Evolutionary conservation across 2,888 invertebrate species (phyloP), one percentile per base, ranked within the genome.

Genomic region (Agriopis leucophaearia): DNA sequence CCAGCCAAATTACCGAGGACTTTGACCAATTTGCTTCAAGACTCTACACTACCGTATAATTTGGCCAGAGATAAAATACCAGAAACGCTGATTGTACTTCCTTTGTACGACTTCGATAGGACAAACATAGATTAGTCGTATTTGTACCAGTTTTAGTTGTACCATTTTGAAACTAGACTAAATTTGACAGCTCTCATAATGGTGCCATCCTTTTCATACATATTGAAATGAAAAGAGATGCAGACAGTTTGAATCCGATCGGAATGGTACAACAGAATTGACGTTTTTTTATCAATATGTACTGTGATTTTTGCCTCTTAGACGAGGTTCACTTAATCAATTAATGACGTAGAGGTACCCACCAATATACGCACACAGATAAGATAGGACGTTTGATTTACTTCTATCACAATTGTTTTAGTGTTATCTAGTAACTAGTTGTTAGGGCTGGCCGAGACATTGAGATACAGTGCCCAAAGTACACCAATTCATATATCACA

Each of bases 1-100:
- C 35, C 44, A 58, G 74, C 85, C 84, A 84, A 82, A 83, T 84
- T 77, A 77, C 77, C 75, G 76, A 71, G 80, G 75, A 79, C 80
- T 83, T 80, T 81, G 82, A 78, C 75, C 81, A 85, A 84, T 84
- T 83, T 83, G 73, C 73, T 50, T 40, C 59, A 59, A 59, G 40
- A 58, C 54, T 62, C 63, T 36, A 55, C 59, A 58, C 58, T 48
- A 51, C 68, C 57, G 65, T 70, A 64, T 66, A 66, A 72, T 70
- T 71, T 70, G 64, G 56, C 57, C 54, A 52, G 40, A 50, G 44
- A 61, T 59, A 66, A 50, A 67, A 66, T 62, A 62, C 36, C 45
- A 62, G 56, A 51, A 58, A 18, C 48, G 15, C 56, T 55, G 55
- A 59, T 60, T 66, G 48, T 7, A 51, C n/a, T 61, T 62, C 27